A percentile compares a stretch with the other conserved stretches of the same genome.
Evolutionary conservation across 2,888 invertebrate genomes (phyloP).

Genomic region (Limenitis camilla): DNA sequence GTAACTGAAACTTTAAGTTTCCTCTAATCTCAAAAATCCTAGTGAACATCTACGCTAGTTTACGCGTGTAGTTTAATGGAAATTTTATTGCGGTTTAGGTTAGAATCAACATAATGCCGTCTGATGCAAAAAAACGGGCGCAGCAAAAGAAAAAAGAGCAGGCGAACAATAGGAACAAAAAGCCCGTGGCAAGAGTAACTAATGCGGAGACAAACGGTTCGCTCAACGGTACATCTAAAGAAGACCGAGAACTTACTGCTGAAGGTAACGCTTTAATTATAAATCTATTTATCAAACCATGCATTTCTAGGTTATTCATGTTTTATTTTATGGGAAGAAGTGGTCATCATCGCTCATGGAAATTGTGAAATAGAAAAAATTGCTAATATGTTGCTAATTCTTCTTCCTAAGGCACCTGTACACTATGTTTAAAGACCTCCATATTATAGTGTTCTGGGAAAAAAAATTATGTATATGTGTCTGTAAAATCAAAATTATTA

Average conservation of each 20-base stretch:
- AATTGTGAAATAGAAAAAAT: no score
- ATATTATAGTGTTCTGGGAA: neutral
- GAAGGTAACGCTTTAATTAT: no score
- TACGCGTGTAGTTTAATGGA: constrained; percentile 22
- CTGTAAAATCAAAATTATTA: neutral
- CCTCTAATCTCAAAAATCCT: constrained; percentile 9
- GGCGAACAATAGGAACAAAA: constrained; percentile 81
- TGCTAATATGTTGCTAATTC: no score
- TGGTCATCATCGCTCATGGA: no score
- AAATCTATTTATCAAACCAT: no score
- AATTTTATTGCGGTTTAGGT: constrained; percentile 25
- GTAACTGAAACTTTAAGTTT: constrained; percentile 1
- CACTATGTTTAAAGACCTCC: neutral
- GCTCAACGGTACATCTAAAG: constrained; percentile 51
- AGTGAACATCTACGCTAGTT: constrained; percentile 21
- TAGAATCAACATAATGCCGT: constrained; percentile 84
- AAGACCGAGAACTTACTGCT: constrained; percentile 78
- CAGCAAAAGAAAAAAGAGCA: constrained; percentile 98
- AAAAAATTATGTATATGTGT: neutral
- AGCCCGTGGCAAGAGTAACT: constrained; percentile 68
- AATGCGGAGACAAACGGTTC: constrained; percentile 73
- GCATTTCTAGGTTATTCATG: no score
- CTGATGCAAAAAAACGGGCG: constrained; percentile 98
- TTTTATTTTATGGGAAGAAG: no score
- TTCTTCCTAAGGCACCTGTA: neutral